Evolutionary conservation across 2,888 invertebrate genomes (phyloP), one percentile per base, ranked within the genome.

Genomic region (Melinopterus prodromus): DNA sequence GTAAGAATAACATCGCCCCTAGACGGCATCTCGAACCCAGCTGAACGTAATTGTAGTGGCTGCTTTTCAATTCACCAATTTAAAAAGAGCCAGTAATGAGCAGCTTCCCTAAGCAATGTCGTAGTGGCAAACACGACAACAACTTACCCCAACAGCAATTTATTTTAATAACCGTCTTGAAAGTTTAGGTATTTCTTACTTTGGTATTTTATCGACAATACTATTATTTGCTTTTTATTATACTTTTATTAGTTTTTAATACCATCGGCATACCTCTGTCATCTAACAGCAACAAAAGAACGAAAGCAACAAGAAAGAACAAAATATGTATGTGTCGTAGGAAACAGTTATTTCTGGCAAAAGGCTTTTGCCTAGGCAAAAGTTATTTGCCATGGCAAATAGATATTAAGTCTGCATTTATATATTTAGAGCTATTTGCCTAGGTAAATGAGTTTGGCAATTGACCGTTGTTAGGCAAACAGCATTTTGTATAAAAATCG

Each of bases 1-100:
- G 53, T 53, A 53, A 53, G 53, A 53, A 53, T 53, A 53, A 53
- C 53, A 53, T 53, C 53, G 53, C 53, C 53, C 53, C 53, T 53
- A 53, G 53, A 53, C 12, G 53, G 53, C 53, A 53, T 53, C 53
- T 53, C 53, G 53, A 53, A 53, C 9, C 9, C 53, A 3, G 9
- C 53, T 53, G 53, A 53, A 53, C 53, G 53, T 53, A 53, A 53
- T 53, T 53, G 53, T 53, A 53, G 53, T 53, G 53, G 53, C 53
- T 53, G 53, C 53, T 53, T 53, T 53, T 53, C 53, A 53, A 53
- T 53, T 53, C 53, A 3, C 53, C 53, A 53, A 53, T 53, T 53
- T 53, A 53, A 53, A 53, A 53, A 53, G 53, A 53, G 53, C 53
- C 53, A 12, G 53, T 53, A 53, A 53, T 53, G 53, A 53, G 53